Percentiles rank a stretch among this genome's conserved stretches.
Evolutionary conservation across 2,113 vertebrate species (phyloP).

Genomic region (Xiphophorus hellerii): DNA sequence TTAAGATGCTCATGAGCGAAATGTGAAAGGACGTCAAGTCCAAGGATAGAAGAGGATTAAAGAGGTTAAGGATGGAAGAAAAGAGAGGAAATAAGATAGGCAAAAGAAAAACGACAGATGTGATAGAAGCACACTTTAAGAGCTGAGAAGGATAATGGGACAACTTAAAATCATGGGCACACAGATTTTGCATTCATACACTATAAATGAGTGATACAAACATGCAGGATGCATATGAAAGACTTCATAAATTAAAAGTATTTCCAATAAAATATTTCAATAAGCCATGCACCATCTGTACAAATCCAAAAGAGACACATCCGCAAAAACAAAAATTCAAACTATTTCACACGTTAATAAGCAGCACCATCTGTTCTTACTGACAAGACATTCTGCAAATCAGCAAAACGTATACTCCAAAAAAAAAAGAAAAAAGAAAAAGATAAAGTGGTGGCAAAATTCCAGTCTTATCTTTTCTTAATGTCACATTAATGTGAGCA

Average conservation of each 20-base stretch:
- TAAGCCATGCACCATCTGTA: slow-evolving; percentile 63
- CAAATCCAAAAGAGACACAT: slow-evolving; percentile 50
- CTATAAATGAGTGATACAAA: slow-evolving; percentile 40
- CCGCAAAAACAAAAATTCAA: slow-evolving; percentile 22
- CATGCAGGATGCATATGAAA: slow-evolving; percentile 38
- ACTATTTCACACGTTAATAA: slow-evolving; percentile 22
- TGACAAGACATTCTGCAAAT: slow-evolving; percentile 24
- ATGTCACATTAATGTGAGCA: slow-evolving; percentile 32
- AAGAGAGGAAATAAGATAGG: slow-evolving; percentile 12
- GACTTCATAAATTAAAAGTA: slow-evolving; percentile 65
- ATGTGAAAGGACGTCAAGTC: slow-evolving; percentile 5
- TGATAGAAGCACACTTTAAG: slow-evolving; percentile 50
- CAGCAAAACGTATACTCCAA: slow-evolving; percentile 46
- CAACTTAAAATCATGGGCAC: slow-evolving; percentile 44
- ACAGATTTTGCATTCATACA: slow-evolving; percentile 21
- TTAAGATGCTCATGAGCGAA: slow-evolving; percentile 20
- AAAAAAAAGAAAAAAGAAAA: slow-evolving; percentile 6
- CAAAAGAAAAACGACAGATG: slow-evolving; percentile 24
- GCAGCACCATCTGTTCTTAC: slow-evolving; percentile 57
- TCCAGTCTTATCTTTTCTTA: slow-evolving; percentile 48
- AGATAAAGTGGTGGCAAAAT: slow-evolving; percentile 21
- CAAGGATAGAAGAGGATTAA: slow-evolving; percentile 11
- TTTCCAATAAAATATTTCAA: slow-evolving; percentile 48
- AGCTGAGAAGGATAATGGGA: slow-evolving; percentile 60
- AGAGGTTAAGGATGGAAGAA: slow-evolving; percentile 20